Evolutionary conservation across 2,113 vertebrate genomes (phyloP).

Genomic region (Eonycteris spelaea): DNA sequence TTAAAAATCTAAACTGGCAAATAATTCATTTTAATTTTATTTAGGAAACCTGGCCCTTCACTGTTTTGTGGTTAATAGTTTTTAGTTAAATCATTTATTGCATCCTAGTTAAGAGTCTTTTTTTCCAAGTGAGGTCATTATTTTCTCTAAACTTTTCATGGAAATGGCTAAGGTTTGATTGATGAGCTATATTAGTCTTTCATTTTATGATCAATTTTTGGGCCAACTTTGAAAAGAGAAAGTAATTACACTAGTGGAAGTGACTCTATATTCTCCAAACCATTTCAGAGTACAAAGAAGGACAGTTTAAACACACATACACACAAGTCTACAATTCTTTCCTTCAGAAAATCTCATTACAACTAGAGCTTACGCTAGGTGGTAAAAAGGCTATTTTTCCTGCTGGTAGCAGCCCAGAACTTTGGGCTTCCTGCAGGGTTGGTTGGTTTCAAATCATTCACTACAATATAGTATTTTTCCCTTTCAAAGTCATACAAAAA

Average conservation of each 20-base stretch:
- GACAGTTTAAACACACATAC: background rate
- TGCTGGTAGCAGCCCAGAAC: background rate
- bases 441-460: constrained; percentile 15
- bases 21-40: constrained; percentile 11
- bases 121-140: background rate
- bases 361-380: background rate
- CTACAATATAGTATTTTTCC: background rate
- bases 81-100: background rate
- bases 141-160: background rate
- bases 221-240: background rate
- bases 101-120: background rate
- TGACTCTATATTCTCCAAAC: background rate
- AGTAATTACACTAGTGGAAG: background rate
- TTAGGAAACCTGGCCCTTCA: background rate
- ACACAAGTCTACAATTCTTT: background rate
- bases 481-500: constrained; percentile 32
- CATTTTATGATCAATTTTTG: background rate
- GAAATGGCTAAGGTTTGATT: background rate
- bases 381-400: constrained; percentile 31
- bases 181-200: background rate
- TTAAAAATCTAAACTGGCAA: constrained; percentile 2
- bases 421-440: background rate
- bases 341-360: background rate
- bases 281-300: background rate
- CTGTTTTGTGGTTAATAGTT: background rate